phyloP scores from a whole-genome alignment of 2,113 vertebrate species.

The Shinisaurus crocodilurus region DNA sequence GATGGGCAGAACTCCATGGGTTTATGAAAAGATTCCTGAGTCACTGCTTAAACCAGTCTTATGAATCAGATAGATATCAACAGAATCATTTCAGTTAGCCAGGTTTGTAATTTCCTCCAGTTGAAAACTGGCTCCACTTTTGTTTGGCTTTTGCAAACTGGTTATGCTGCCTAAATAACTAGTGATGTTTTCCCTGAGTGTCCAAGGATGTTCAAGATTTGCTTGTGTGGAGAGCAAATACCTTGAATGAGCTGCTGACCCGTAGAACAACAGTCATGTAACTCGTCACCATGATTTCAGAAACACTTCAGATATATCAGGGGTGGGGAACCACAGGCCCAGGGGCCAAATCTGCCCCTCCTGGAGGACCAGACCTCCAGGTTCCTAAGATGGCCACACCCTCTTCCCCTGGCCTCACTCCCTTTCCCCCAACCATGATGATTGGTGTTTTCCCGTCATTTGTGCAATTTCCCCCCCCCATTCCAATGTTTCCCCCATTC shows the following conservation, averaged over 20 bases:
- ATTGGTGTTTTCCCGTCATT: too few relatives aligned
- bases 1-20: not conserved
- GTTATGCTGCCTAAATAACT: not conserved
- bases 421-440: too few relatives aligned
- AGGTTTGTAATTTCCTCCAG: not conserved
- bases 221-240: not conserved
- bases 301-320: not conserved
- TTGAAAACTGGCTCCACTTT: too few relatives aligned
- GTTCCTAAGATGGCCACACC: too few relatives aligned
- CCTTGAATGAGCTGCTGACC: not conserved
- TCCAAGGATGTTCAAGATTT: not conserved
- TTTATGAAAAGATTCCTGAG: not conserved
- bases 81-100: not conserved
- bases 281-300: not conserved
- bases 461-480: too few relatives aligned
- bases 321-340: too few relatives aligned
- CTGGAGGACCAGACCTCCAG: too few relatives aligned
- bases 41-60: not conserved
- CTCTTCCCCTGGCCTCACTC: too few relatives aligned
- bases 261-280: not conserved
- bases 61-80: not conserved
- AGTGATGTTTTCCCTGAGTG: not conserved
- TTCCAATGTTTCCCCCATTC: too few relatives aligned
- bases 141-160: not conserved
- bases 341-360: too few relatives aligned